Evolutionary conservation across 2,113 vertebrate genomes (phyloP), one percentile per base, ranked within the genome.

Genomic region (Pollimyrus isidori): DNA sequence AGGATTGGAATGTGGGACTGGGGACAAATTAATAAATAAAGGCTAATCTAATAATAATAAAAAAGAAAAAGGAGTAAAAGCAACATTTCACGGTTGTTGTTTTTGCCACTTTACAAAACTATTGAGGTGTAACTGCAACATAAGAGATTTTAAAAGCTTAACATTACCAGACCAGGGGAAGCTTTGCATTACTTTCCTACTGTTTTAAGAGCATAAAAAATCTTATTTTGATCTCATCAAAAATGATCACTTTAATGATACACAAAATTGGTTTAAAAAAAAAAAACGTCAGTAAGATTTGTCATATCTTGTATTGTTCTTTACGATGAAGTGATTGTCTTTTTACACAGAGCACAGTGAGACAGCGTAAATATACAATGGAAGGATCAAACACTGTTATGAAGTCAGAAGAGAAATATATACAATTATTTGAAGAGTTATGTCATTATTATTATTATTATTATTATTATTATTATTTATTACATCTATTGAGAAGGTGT

Each of bases 1-100:
- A 93, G 94, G 94, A 93, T 91, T 93, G 95, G 95, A 94, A 96
- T 96, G 93, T 93, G 95, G 95, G 92, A 73, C 91, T 92, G 92
- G 93, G 92, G 88, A 95, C 94, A 95, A 96, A 93, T 94, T 93
- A 93, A 94, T 89, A 91, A 92, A 94, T 48, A 89, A 89, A 90
- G 91, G 80, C 39, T 52, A 88, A 52, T 39, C 91, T 80, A 92
- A 83, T 73, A 90, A 56, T 91, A 87, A 87, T 90, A 91, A 90
- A 76, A 85, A 73, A 86, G 73, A 35, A 73, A 86, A 69, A 73
- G 82, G 35, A 56, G 90, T 42, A 85, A 88, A 30, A 90, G 90
- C 90, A 13, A 53, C 52, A 45, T 89, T 85, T 88, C 15, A 89
- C 26, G 52, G 52, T 53, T 84, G 80, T 89, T 89, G 76, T 89